Conservation (phyloP, 1,140 invertebrate species). For the Saccostrea glomerata region DNA sequence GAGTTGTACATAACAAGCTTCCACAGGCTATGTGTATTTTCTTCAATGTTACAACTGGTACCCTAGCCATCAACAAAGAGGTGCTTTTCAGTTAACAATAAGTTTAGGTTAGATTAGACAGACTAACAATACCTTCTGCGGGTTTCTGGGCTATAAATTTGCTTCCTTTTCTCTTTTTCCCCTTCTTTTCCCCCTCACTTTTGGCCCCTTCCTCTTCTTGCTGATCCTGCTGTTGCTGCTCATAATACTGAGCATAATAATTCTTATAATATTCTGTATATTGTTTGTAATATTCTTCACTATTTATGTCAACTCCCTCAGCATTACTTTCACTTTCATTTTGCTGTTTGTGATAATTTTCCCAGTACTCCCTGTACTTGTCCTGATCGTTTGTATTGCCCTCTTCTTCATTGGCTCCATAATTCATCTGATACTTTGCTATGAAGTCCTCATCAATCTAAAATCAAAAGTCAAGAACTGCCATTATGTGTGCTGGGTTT, state of each 20-base stretch:
- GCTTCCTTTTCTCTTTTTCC: slow-evolving; percentile 71
- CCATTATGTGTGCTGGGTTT: neutral
- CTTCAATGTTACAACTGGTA: too few species aligned
- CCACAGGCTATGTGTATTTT: too few species aligned
- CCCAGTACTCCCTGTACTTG: slow-evolving; percentile 13
- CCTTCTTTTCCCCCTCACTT: slow-evolving; percentile 77
- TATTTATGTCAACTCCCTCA: slow-evolving; percentile 45
- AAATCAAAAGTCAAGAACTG: neutral
- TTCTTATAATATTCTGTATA: slow-evolving; percentile 63
- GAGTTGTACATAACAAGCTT: too few species aligned
- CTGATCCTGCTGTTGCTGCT: slow-evolving; percentile 62
- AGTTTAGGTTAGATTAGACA: too few species aligned
- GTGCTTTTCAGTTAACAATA: too few species aligned
- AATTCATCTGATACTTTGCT: slow-evolving; percentile 96
- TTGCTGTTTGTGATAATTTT: slow-evolving; percentile 44
- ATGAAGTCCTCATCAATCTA: slow-evolving; percentile 97
- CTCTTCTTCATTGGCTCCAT: slow-evolving; percentile 82
- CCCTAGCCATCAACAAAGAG: too few species aligned
- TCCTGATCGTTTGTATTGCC: slow-evolving; percentile 21
- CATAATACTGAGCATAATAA: slow-evolving; percentile 62
- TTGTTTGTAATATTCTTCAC: slow-evolving; percentile 56
- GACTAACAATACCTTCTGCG: neutral
- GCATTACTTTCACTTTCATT: slow-evolving; percentile 38
- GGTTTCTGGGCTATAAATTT: slow-evolving; percentile 32
- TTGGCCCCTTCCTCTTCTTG: slow-evolving; percentile 11